Base-by-base conservation (phyloP, 2,797 vertebrate genomes). In the Limosa lapponica region DNA sequence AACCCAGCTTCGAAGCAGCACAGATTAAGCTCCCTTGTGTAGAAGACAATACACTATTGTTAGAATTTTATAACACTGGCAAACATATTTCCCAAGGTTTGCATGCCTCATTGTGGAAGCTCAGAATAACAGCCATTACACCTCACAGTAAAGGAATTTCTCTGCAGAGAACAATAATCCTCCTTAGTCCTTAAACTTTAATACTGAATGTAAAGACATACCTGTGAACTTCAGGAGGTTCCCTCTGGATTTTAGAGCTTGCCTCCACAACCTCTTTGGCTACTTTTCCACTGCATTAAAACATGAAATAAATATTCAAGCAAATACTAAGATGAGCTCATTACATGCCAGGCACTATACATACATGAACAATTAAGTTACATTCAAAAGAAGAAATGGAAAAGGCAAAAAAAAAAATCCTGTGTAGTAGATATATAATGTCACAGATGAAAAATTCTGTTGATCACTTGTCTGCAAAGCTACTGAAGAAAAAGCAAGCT, bases 211-310 rank as follows among this genome's bases (percentile, higher is more conserved):
- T 43, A 22, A 81, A 78, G 51, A 82, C 95, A 97, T 96, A 99
- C 99, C 99, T 99, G 97, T 98, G 97, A 64, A 99, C 98, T 95
- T 99, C 98, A 10, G 99, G 99, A 37, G 99, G 99, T 49, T 99
- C 99, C 88, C 99, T 98, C 97, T 99, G 99, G 96, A 99, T 99
- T 98, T 99, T 99, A 66, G 99, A 99, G 96, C 99, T 99, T 90
- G 99, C 99, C 90, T 99, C 99, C 62, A 99, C 99, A 86, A 99
- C 99, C 95, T 99, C 99, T 98, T 99, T 99, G 91, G 99, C 99
- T 89, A 99, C 99, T 98, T 98, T 99, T 80, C 99, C 99, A 73
- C 99, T 99, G 89, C 66, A 90, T 97, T 87, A 94, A 90, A 77
- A 96, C 20, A 95, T 15, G 8, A 93, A 80, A 90, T 71, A 87